Evolutionary conservation across 2,797 vertebrate species (phyloP).

Genomic region (Chelmon rostratus): DNA sequence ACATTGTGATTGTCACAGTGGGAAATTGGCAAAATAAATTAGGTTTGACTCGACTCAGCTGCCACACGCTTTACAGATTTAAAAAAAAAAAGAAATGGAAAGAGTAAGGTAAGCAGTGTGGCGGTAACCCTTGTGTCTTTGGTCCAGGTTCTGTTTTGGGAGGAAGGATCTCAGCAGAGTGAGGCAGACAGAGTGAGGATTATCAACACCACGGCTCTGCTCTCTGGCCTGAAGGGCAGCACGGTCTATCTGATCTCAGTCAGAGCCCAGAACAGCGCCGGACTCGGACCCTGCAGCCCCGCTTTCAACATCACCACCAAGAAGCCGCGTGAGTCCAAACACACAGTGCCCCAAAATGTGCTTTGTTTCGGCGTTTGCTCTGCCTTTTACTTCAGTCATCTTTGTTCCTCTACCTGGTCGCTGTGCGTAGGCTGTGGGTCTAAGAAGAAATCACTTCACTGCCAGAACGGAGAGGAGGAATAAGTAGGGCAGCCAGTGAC

Average conservation of each 20-base stretch:
- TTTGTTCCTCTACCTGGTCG: not conserved
- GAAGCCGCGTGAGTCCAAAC: conserved; percentile 81
- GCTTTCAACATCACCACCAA: conserved; percentile 81
- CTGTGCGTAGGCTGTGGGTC: not conserved
- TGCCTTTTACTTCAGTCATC: not conserved
- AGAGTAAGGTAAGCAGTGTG: not conserved
- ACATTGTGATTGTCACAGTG: not conserved
- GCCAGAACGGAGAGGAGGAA: not conserved
- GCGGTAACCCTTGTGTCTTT: conserved; percentile 43
- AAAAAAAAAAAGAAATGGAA: not conserved
- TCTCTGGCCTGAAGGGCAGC: conserved; percentile 82
- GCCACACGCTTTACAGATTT: not conserved
- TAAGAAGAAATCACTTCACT: not conserved
- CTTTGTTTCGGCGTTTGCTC: not conserved
- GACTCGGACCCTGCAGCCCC: conserved; percentile 77
- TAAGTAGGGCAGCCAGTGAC: not conserved
- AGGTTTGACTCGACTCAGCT: not conserved
- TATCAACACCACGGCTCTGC: conserved; percentile 66
- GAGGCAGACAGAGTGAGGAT: conserved; percentile 70
- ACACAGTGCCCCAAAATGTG: not conserved
- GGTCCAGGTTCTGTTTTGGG: conserved; percentile 80
- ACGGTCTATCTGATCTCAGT: conserved; percentile 80
- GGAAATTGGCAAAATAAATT: conserved; percentile 8
- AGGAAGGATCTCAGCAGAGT: conserved; percentile 68
- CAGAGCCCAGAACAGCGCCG: conserved; percentile 84